Base-by-base conservation (phyloP, 2,888 invertebrate species). In the Listrodromus nycthemerus region DNA sequence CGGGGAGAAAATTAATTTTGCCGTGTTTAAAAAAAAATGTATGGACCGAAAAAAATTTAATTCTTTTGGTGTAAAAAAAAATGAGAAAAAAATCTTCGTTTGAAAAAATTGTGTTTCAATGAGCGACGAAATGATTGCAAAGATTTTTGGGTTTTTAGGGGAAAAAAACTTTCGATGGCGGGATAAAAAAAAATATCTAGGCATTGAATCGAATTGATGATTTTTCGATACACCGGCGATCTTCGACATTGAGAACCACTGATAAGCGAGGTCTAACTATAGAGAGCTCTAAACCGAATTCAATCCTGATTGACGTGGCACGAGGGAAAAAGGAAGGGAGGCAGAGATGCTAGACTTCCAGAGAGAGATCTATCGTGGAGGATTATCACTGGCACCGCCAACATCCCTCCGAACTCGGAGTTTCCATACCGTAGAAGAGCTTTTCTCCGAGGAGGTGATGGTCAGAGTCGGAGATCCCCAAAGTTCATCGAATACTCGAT, bases 311-410 rank as follows among this genome's bases (percentile, higher is more conserved):
- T 93, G 93, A 93, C 93, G 90, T 90, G 89, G 81, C 78, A 30
- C 27, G 83, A 83, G 73, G 82, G 80, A 83, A 80, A 76, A 81
- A 70, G 50, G 71, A 77, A 70, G 67, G 65, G 74, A 69, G 77
- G 61, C 88, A 89, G 88, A 89, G 88, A 90, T 90, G 89, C 90
- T 90, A 90, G 90, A 91, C 89, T 89, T 90, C 90, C 91, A 90
- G 89, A 90, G 90, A 90, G 90, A 91, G 89, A 91, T 90, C 91
- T 92, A 92, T 91, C 90, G 87, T 87, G 80, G 79, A 67, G 92
- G 92, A 92, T 93, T 93, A 93, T 93, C 92, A 91, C 87, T 90
- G 92, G 93, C 92, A 91, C 93, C 93, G 92, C 90, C 89, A 91
- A 91, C 89, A 89, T 83, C 83, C 83, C 84, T 87, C 80, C 80